A percentile compares a stretch with the other conserved stretches of the same genome.
Conservation (phyloP, 2,888 invertebrate genomes). For the Phymatocera aterrima region DNA sequence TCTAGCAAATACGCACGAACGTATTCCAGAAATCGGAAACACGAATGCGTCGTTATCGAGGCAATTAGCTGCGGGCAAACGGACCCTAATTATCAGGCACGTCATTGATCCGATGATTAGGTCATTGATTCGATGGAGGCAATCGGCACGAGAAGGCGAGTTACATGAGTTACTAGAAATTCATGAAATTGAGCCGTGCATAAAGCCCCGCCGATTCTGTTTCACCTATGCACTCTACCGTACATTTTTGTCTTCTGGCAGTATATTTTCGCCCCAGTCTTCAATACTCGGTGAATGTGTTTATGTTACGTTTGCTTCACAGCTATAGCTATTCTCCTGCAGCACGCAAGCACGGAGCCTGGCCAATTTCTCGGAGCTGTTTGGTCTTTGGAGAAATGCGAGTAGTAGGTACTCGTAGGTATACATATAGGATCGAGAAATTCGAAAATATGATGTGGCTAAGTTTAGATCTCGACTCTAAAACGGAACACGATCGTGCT, state of each 20-base stretch:
- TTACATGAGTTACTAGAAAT: too few relatives aligned
- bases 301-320: too few relatives aligned
- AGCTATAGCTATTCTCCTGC: background rate
- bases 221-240: too few relatives aligned
- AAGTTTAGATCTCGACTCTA: constrained; percentile 42
- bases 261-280: too few relatives aligned
- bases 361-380: constrained; percentile 27
- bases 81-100: constrained; percentile 11
- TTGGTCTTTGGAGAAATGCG: constrained; percentile 34
- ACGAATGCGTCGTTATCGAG: constrained; percentile 19
- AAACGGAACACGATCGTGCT: constrained; percentile 27
- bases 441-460: constrained; percentile 41
- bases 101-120: too few relatives aligned
- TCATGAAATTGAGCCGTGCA: too few relatives aligned
- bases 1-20: background rate
- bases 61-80: constrained; percentile 35
- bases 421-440: constrained; percentile 26
- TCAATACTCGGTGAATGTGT: too few relatives aligned
- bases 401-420: too few relatives aligned
- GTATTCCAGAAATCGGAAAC: background rate
- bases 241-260: too few relatives aligned
- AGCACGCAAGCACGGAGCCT: background rate
- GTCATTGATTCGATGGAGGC: too few relatives aligned
- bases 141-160: too few relatives aligned
- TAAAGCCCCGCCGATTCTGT: too few relatives aligned